Percentiles rank a stretch among this genome's conserved stretches.
Evolutionary conservation across 2,113 vertebrate genomes (phyloP).

Genomic region (Ellobius talpinus): DNA sequence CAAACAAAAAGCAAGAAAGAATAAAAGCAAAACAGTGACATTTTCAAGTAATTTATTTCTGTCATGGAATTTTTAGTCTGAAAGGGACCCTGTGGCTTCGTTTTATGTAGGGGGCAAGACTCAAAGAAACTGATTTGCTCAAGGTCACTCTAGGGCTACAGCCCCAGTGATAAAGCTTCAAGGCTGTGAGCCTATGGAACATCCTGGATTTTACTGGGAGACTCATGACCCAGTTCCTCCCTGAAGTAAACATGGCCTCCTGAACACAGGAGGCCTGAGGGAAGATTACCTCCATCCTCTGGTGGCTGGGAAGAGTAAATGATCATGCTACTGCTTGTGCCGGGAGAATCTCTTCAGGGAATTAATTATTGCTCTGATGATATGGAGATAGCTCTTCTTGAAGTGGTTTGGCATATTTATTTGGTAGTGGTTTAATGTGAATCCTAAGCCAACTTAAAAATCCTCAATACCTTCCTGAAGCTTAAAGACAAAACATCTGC

Average conservation of each 20-base stretch:
- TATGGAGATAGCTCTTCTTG: background rate
- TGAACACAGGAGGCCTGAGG: background rate
- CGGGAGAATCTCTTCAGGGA: slow-evolving; percentile 59
- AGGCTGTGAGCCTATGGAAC: background rate
- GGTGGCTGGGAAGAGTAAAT: slow-evolving; percentile 53
- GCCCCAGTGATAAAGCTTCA: background rate
- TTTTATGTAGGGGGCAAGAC: background rate
- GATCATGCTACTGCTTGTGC: slow-evolving; percentile 69
- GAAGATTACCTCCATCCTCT: slow-evolving; percentile 45
- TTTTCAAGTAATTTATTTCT: slow-evolving; percentile 44
- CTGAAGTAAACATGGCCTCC: slow-evolving; percentile 2
- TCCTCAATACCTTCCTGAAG: slow-evolving; percentile 38
- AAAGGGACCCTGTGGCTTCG: background rate
- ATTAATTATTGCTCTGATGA: slow-evolving; percentile 74
- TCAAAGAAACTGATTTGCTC: background rate
- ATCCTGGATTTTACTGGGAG: background rate
- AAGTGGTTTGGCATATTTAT: slow-evolving; percentile 39
- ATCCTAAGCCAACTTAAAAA: slow-evolving; percentile 37
- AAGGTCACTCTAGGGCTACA: background rate
- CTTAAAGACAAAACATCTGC: slow-evolving; percentile 23
- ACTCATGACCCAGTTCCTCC: slow-evolving; percentile 54
- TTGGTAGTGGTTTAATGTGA: slow-evolving; percentile 10
- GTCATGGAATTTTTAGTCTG: background rate
- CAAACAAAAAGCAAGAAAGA: background rate
- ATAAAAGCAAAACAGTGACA: background rate